phyloP scores from a whole-genome alignment of 2,888 invertebrate species.

The Erpobdella octoculata region DNA sequence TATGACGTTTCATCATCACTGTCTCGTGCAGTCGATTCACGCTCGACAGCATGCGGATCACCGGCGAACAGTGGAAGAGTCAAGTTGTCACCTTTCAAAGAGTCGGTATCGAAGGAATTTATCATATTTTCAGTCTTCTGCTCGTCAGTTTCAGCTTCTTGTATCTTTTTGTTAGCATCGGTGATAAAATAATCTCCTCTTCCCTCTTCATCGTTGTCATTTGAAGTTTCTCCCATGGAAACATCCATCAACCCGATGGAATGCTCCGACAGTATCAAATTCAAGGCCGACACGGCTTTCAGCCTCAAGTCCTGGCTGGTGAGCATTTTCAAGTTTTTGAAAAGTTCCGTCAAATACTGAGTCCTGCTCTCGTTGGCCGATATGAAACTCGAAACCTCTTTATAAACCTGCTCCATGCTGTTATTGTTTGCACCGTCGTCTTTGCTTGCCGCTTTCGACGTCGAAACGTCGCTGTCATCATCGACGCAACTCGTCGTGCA shows the following conservation, averaged over 20 bases:
- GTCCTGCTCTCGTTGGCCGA: slow-evolving; percentile 7
- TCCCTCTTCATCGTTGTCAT: no score
- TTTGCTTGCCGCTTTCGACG: no score
- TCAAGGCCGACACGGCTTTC: slow-evolving; percentile 3
- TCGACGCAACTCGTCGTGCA: no score
- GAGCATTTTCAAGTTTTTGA: background rate
- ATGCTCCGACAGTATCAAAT: background rate
- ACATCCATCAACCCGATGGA: no score
- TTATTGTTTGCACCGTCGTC: no score
- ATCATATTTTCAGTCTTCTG: no score
- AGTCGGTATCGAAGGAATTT: background rate
- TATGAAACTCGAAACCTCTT: slow-evolving; percentile 17
- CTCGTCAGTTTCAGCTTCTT: no score
- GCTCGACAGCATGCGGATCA: background rate
- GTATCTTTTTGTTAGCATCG: no score
- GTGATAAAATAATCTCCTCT: no score
- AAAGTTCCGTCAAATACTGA: slow-evolving; percentile 5
- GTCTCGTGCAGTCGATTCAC: background rate
- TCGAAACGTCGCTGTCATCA: no score
- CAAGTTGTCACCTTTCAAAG: background rate
- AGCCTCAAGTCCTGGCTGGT: background rate
- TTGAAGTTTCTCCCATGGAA: no score
- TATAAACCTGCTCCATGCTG: background rate
- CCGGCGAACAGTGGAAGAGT: background rate
- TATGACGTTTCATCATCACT: background rate